Conservation (phyloP, 2,113 vertebrate species). For the Erinaceus europaeus region DNA sequence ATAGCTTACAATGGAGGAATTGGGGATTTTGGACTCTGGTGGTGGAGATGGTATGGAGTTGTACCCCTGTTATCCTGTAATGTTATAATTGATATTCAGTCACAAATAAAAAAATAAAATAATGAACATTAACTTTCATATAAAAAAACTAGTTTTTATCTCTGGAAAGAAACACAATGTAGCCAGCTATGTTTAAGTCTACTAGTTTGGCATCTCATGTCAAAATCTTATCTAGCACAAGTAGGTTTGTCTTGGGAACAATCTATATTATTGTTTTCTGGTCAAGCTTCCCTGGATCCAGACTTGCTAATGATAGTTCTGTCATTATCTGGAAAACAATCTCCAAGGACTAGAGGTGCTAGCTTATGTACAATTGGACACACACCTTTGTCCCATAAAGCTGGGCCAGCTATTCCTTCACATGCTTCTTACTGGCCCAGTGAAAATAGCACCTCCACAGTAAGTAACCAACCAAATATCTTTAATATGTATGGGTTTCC, state of each 20-base stretch:
- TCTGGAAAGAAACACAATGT: not conserved
- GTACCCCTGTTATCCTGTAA: too few relatives aligned
- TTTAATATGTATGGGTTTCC: too few relatives aligned
- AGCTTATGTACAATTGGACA: not conserved
- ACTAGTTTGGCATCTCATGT: rapidly evolving
- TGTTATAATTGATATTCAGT: too few relatives aligned
- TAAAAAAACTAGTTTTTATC: not conserved
- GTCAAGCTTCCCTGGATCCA: not conserved
- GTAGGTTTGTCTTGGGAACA: not conserved
- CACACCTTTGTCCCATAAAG: not conserved
- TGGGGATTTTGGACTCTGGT: too few relatives aligned
- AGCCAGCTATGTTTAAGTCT: not conserved
- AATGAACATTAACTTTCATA: not conserved
- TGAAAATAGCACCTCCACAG: not conserved
- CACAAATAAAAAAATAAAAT: too few relatives aligned
- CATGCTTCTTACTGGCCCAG: rapidly evolving
- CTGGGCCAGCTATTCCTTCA: rapidly evolving
- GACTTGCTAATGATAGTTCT: not conserved
- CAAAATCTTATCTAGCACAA: rapidly evolving
- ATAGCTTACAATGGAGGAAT: too few relatives aligned
- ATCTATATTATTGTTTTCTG: not conserved
- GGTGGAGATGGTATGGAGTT: too few relatives aligned
- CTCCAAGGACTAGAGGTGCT: not conserved
- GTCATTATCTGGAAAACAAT: not conserved
- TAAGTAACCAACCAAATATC: not conserved